Evolutionary conservation across 2,888 invertebrate species (phyloP).

Genomic region (Tanypteryx hageni): DNA sequence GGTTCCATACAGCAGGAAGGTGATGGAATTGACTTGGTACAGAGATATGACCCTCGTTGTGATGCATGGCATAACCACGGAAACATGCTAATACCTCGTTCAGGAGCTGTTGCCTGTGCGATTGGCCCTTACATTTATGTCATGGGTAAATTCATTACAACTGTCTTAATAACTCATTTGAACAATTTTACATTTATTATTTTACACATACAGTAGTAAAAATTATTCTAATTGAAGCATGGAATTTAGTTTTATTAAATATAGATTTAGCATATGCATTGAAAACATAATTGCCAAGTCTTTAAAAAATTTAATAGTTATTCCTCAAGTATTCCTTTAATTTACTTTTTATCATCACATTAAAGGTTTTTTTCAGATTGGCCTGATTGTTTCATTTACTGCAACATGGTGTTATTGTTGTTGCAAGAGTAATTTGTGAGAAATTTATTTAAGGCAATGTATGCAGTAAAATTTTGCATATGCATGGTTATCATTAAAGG

Average conservation of each 20-base stretch:
- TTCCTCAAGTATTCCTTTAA: too few relatives aligned
- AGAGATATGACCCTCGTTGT: conserved; percentile 74
- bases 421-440: too few relatives aligned
- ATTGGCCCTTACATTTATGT: conserved; percentile 75
- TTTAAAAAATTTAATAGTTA: too few relatives aligned
- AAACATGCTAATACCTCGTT: conserved; percentile 75
- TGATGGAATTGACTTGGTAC: conserved; percentile 76
- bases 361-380: too few relatives aligned
- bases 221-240: background rate
- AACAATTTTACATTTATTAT: background rate
- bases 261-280: too few relatives aligned
- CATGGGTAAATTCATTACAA: conserved; percentile 72
- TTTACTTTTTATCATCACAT: too few relatives aligned
- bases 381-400: background rate
- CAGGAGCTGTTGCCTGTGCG: conserved; percentile 76
- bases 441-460: too few relatives aligned
- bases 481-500: conserved; percentile 70
- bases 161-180: background rate
- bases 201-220: background rate
- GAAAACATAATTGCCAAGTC: too few relatives aligned
- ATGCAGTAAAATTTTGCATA: too few relatives aligned
- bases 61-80: conserved; percentile 75
- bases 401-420: background rate
- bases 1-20: conserved; percentile 77
- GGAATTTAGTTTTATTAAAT: too few relatives aligned